Evolutionary conservation across 2,113 vertebrate genomes (phyloP), one percentile per base, ranked within the genome.

Genomic region (Archocentrus centrarchus): DNA sequence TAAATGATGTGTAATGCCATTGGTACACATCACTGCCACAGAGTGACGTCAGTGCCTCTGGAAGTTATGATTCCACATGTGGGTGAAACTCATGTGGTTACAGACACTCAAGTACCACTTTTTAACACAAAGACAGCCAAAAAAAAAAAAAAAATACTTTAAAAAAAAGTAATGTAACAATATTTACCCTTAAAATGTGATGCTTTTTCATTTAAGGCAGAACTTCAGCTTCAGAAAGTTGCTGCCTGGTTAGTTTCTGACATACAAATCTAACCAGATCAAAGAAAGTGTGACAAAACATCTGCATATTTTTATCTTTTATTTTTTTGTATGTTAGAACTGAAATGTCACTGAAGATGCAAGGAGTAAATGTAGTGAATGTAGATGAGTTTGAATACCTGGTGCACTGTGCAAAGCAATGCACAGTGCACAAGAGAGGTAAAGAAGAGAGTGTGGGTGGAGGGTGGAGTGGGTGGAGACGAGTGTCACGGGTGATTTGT

Each of bases 51-150:
- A 53, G 53, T 73, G 47, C 47, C 47, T 50, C 47, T 50, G 68
- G 68, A 73, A 73, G 47, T n/a, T 55, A 73, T 73, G 68, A 73
- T 24, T 73, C 27, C 30, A 3, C 17, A 32, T 73, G 68, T 73
- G 68, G 47, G 47, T 73, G 68, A 73, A 73, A 30, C 68, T 73
- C 68, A 53, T 73, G 27, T 73, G 68, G 68, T 35, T 35, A 73
- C 68, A 55, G 47, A 73, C 53, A 27, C 27, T 32, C 68, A 30
- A 18, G 11, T 73, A 53, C 27, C 6, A 13, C 53, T 73, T 73
- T 73, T 73, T 18, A 32, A 18, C 18, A 73, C 27, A 55, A 53
- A 55, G 68, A 32, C 47, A 73, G 27, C 47, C 32, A 73, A 53
- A 30, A 55, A 20, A 57, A 55, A 55, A 18, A 18, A 53, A 18